Evolutionary conservation across 2,888 invertebrate species (phyloP), one percentile per base, ranked within the genome.

Genomic region (Ethmia dodecea): DNA sequence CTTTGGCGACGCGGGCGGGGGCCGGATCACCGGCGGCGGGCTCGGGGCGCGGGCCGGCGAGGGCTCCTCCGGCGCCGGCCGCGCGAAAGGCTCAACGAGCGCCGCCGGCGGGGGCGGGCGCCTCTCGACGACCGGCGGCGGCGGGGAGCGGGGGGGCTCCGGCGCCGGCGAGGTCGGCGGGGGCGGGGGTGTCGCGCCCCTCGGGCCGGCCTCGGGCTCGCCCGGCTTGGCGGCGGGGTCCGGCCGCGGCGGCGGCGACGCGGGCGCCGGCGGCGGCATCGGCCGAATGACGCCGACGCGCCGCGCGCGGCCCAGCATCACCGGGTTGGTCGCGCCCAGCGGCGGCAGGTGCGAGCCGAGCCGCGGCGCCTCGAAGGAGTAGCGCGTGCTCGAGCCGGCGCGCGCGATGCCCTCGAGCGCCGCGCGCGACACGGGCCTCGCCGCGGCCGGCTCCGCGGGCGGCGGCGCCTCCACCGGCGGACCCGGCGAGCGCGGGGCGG

Each of bases 371-470:
- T 73, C 75, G 59, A 91, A 91, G 37, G 86, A 83, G 61, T 88
- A 92, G 41, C 91, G 89, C 52, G 91, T 84, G 11, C 90, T 88
- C 35, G 87, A 88, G n/a, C 92, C 91, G 37, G 91, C 91, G 65
- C 89, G 90, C 18, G 91, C 87, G 55, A 92, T 92, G 52, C 90
- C 60, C 31, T 91, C 91, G 32, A 91, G 70, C 6, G 91, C 89
- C n/a, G 84, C 73, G 52, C 88, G 88, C 5, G 90, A 88, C 53
- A 89, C 86, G 26, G 59, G 67, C 45, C 83, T 86, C 25, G 25
- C 10, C 16, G 64, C 69, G 22, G 71, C 24, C 13, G 22, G 31
- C 18, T 11, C 29, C 12, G 62, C 42, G 66, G 69, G 15, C 64
- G 22, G 14, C 16, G 15, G 52, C 5, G 56, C 60, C 43, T 75